A percentile compares a stretch with the other conserved stretches of the same genome.
Conservation (phyloP, 2,797 vertebrate species). For the Platyrinchus mystaceus region DNA sequence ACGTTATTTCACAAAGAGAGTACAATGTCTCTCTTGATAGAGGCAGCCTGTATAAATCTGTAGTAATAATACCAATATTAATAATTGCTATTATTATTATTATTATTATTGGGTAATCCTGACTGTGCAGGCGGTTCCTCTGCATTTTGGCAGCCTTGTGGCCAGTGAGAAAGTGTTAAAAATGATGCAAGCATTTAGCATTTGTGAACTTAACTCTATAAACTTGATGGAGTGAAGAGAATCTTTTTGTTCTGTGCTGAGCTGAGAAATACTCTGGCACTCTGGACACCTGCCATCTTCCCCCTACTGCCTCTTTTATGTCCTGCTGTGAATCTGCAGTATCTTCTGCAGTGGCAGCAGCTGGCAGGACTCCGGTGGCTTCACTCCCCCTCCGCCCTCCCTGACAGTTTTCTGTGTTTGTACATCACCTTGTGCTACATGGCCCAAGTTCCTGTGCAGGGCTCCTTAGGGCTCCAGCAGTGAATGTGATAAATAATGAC, state of each 20-base stretch:
- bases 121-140: not conserved
- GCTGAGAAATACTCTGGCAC: slow-evolving; percentile 49
- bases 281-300: slow-evolving; percentile 68
- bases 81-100: not conserved
- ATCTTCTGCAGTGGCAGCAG: slow-evolving; percentile 59
- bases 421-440: not conserved
- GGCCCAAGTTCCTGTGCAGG: not conserved
- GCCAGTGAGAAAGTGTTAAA: slow-evolving; percentile 28
- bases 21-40: not conserved
- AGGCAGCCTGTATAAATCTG: not conserved
- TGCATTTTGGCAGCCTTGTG: slow-evolving; percentile 35
- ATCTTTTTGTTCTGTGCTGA: slow-evolving; percentile 69
- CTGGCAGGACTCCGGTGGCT: slow-evolving; percentile 20
- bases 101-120: slow-evolving; percentile 11
- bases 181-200: slow-evolving; percentile 53
- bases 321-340: slow-evolving; percentile 54
- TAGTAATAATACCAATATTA: slow-evolving; percentile 5
- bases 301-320: slow-evolving; percentile 48
- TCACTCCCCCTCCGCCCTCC: not conserved
- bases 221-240: slow-evolving; percentile 64
- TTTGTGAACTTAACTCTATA: slow-evolving; percentile 66
- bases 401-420: not conserved
- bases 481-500: slow-evolving; percentile 40
- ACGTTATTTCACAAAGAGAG: not conserved
- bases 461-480: slow-evolving; percentile 7